Base-by-base conservation (phyloP, 2,797 vertebrate genomes). In the Pelodytes ibericus region DNA sequence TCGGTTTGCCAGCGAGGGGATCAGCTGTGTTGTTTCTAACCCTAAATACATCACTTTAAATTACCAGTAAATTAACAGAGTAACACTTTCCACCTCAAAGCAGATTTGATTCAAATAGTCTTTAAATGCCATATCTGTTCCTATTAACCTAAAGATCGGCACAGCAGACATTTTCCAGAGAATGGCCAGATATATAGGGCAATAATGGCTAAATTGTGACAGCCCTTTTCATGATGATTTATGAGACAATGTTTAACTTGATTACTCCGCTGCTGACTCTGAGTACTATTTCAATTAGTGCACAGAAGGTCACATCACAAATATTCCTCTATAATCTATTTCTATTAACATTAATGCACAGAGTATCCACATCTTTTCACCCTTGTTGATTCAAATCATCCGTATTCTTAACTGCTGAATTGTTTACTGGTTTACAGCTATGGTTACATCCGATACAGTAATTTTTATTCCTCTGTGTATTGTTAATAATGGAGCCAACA, bases 41-140 rank as follows among this genome's bases (percentile, higher is more conserved):
- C 90, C 88, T 92, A 93, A 98, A 94, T 96, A 95, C 95, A 99
- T 99, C 97, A 99, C 97, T 99, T 97, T 95, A 97, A 94, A 99
- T 99, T 99, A 99, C 95, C 94, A 95, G 94, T 95, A 97, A 97
- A 99, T 99, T 99, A 99, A 97, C 94, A 91, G 95, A 97, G 94
- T 95, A 97, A 95, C 96, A 96, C 96, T 98, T 97, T 95, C 93
- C 94, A 94, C 94, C 95, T 94, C 88, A 86, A 91, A 96, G 94
- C 95, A 94, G 94, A 91, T 96, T 97, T 99, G 95, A 99, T 99
- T 95, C 95, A 99, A 99, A 99, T 98, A 98, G 97, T 97, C 93
- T 98, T 97, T 99, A 99, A 99, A 99, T 99, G 96, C 98, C 96
- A 99, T 98, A 99, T 99, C 96, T 99, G 96, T 99, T 99, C 96